Percentiles rank a stretch among this genome's conserved stretches.
Conservation (phyloP, 2,888 invertebrate genomes). For the Tryphoninae sp. region DNA sequence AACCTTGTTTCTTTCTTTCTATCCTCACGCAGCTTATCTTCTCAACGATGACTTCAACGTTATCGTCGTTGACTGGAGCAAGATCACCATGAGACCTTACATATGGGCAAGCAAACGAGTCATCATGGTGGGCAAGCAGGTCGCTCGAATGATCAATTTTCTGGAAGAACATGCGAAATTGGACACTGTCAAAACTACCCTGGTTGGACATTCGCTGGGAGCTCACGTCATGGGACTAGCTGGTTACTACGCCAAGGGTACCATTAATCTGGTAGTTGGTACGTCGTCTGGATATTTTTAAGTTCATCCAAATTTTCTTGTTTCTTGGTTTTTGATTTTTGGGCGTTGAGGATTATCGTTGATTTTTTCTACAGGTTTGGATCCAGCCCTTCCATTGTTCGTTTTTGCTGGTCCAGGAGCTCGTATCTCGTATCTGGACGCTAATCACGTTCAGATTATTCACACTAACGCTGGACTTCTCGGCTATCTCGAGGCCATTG, state of each 20-base stretch:
- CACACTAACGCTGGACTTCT: slow-evolving; percentile 79
- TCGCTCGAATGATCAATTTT: slow-evolving; percentile 73
- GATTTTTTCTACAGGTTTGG: slow-evolving; percentile 74
- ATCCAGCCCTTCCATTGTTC: slow-evolving; percentile 79
- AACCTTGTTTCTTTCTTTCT: not conserved
- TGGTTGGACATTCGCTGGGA: slow-evolving; percentile 76
- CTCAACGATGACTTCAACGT: slow-evolving; percentile 72
- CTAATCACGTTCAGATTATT: slow-evolving; percentile 78
- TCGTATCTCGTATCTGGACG: slow-evolving; percentile 77
- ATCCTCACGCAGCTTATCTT: slow-evolving; percentile 69
- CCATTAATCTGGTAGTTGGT: slow-evolving; percentile 72
- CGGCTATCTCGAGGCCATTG: slow-evolving; percentile 75
- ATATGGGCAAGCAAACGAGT: slow-evolving; percentile 68
- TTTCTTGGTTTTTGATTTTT: not conserved
- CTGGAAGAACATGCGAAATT: slow-evolving; percentile 68
- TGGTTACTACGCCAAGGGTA: slow-evolving; percentile 66
- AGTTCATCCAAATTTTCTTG: not conserved
- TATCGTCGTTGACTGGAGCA: slow-evolving; percentile 75
- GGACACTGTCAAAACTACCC: slow-evolving; percentile 63
- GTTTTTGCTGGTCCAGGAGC: slow-evolving; percentile 62
- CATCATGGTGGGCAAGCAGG: slow-evolving; percentile 64
- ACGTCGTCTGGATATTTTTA: slow-evolving; percentile 46
- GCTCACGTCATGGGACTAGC: slow-evolving; percentile 75
- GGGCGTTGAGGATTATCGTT: not conserved
- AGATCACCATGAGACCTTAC: slow-evolving; percentile 67